Evolutionary conservation across 1,140 invertebrate species (phyloP), one percentile per base, ranked within the genome.

Genomic region (Streblospio benedicti): DNA sequence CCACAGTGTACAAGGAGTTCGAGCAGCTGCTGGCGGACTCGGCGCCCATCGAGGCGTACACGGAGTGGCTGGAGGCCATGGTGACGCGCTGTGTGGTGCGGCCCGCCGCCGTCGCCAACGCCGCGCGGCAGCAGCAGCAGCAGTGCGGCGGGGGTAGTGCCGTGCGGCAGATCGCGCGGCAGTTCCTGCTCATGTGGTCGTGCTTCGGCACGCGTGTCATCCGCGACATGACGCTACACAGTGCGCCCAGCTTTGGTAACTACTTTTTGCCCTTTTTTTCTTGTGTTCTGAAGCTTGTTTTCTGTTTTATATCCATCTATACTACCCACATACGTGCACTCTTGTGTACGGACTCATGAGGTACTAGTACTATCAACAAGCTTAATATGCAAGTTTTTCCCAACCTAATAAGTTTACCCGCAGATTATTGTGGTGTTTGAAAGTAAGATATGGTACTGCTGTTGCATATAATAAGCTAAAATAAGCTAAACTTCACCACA

Each of bases 181-280:
- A 79, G 57, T 81, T 82, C 60, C 65, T 82, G 20, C 65, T 81
- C 25, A 73, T 76, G 67, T 82, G 81, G 81, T 79, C 79, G 1
- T 77, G 75, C 50, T 80, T 81, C 64, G 76, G 79, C 6, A 79
- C 79, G 0, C 60, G 79, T 14, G 70, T 82, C 16, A 80, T 81
- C 16, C 65, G 80, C 18, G 81, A 82, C 57, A 79, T 82, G 78
- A 81, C 79, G 0, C 65, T 81, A 0, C 79, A 81, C 61, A 81
- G 79, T 47, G 76, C 80, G 1, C 77, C 80, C 0, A 81, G 80
- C 61, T 81, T 82, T 61, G 80, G 81, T 82, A 67, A 56, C 44
- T n/a, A n/a, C n/a, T n/a, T n/a, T n/a, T n/a, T n/a, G n/a, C n/a
- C n/a, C n/a, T n/a, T 30, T 18, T 25, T 38, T 27, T 50, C 18